Percentiles rank a stretch among this genome's conserved stretches.
Conservation (phyloP, 2,797 vertebrate genomes). For the Pseudotriccus pelzelni region DNA sequence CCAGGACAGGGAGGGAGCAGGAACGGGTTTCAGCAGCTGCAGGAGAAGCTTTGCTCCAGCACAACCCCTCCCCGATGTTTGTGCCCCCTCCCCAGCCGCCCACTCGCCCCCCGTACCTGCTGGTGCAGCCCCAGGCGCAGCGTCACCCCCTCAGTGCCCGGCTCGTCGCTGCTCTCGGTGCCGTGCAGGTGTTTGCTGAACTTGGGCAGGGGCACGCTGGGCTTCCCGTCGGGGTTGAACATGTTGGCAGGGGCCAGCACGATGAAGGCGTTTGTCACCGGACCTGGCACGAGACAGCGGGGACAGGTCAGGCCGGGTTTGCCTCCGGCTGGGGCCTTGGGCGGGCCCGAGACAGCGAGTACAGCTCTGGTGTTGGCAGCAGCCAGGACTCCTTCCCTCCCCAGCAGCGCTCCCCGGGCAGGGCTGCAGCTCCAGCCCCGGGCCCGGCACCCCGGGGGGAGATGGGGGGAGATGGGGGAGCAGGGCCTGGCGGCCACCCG, state of each 20-base stretch:
- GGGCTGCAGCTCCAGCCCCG: neutral
- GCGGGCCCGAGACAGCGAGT: neutral
- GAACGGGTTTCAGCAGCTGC: neutral
- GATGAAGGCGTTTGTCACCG: conserved; percentile 83
- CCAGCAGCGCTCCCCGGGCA: neutral
- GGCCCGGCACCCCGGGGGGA: neutral
- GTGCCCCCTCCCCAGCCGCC: rapidly evolving
- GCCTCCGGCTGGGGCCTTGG: neutral
- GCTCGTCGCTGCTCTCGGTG: conserved; percentile 78
- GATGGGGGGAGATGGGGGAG: neutral
- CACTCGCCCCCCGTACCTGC: conserved; percentile 70
- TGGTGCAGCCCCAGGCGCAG: conserved; percentile 82
- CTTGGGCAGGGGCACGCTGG: conserved; percentile 83
- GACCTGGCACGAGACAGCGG: conserved; percentile 58
- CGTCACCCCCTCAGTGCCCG: conserved; percentile 75
- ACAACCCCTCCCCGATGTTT: rapidly evolving
- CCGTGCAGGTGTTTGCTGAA: conserved; percentile 89
- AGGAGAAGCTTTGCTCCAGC: rapidly evolving
- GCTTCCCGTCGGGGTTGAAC: conserved; percentile 88
- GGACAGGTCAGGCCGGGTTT: neutral
- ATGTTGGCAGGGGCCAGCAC: conserved; percentile 85
- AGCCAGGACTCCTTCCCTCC: neutral
- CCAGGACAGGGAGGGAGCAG: neutral
- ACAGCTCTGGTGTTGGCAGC: rapidly evolving
- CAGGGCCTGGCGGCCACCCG: neutral